Percentiles rank a stretch among this genome's conserved stretches.
These are phyloP conservation scores for Arrhopalites spinosus DNA, from an alignment of 2,888 invertebrate genomes.

Conservation along the genomic window DNA sequence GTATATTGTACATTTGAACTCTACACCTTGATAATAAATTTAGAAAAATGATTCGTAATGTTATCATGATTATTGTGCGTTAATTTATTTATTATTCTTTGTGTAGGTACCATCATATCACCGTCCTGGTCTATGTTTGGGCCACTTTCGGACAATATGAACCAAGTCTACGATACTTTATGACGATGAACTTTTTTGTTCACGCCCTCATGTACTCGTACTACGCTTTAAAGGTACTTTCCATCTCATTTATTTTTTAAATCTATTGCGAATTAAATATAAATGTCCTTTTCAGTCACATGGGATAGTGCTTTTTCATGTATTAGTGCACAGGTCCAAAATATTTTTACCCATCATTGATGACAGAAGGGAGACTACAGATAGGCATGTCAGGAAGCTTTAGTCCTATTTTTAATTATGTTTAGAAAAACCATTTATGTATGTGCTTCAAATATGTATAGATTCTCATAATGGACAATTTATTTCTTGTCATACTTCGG, in stretches of 20 bases:
- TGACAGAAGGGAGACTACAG: no score
- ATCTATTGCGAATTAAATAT: no score
- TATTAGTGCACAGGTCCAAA: neutral
- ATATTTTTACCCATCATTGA: neutral
- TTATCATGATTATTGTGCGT: neutral
- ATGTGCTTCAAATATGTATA: no score
- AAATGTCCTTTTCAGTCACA: neutral
- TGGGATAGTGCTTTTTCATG: neutral
- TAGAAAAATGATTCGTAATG: neutral
- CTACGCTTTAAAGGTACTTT: conserved; percentile 42
- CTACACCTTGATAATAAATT: conserved; percentile 6
- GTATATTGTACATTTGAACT: no score
- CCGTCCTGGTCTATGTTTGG: conserved; percentile 51
- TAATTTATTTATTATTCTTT: neutral
- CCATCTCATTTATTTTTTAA: no score
- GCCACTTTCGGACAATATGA: conserved; percentile 49
- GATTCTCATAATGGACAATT: no score
- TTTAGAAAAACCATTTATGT: no score
- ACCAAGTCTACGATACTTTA: conserved; percentile 47
- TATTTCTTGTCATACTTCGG: no score
- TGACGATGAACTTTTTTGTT: conserved; percentile 52
- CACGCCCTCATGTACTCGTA: conserved; percentile 51
- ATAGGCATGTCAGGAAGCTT: no score
- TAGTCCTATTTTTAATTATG: no score
- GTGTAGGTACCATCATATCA: conserved; percentile 51